A percentile compares a stretch with the other conserved stretches of the same genome.
Evolutionary conservation across 2,113 vertebrate genomes (phyloP).

Genomic region (Sander lucioperca): DNA sequence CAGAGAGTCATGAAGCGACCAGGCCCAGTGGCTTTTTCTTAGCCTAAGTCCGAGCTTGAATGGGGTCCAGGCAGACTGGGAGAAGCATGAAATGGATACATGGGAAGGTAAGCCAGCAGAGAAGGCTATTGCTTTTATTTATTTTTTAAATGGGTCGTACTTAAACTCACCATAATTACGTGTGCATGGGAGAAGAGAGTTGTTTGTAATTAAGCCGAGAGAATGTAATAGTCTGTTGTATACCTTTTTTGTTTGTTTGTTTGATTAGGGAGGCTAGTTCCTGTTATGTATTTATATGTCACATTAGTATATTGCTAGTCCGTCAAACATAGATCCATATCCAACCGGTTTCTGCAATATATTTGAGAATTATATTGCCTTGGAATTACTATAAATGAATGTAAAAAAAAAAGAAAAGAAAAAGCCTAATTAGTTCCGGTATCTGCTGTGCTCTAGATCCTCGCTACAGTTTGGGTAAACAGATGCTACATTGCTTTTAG

Average conservation of each 20-base stretch:
- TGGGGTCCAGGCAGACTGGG: constrained; percentile 85
- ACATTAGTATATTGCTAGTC: neutral
- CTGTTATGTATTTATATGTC: neutral
- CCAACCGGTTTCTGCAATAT: neutral
- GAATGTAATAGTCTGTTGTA: neutral
- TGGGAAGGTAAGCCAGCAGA: constrained; percentile 90
- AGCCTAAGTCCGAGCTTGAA: constrained; percentile 85
- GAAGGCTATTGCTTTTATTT: neutral
- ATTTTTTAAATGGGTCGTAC: neutral
- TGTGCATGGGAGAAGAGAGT: constrained; percentile 4
- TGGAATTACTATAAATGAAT: neutral
- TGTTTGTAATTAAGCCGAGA: neutral
- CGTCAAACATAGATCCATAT: neutral
- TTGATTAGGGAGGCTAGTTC: neutral
- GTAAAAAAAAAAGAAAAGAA: too few species aligned
- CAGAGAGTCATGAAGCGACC: constrained; percentile 84
- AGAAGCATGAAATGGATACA: constrained; percentile 95
- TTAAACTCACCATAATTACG: neutral
- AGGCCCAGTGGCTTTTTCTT: constrained; percentile 73
- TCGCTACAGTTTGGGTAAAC: neutral
- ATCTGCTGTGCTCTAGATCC: neutral
- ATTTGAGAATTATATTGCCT: neutral
- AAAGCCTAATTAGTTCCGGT: neutral
- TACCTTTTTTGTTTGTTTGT: neutral
- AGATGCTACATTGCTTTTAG: neutral